Percentiles rank a stretch among this genome's conserved stretches.
These are phyloP conservation scores for Thermophis baileyi DNA, from an alignment of 2,113 vertebrate genomes.

Conservation along the genomic window DNA sequence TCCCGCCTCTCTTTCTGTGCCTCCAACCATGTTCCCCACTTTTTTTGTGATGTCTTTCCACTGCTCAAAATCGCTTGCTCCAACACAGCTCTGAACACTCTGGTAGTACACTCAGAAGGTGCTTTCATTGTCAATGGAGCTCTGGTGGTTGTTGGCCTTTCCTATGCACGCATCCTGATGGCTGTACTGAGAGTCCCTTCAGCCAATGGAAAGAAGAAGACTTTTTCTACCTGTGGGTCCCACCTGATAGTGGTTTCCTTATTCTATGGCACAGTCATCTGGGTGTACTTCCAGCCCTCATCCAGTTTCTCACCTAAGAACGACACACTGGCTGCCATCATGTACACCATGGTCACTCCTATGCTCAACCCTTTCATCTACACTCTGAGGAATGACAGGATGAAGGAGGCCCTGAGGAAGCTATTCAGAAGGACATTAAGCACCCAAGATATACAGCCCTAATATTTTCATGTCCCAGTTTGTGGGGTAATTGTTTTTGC, in stretches of 20 bases:
- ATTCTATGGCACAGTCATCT: constrained; percentile 47
- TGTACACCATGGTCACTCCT: constrained; percentile 48
- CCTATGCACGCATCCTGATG: constrained; percentile 40
- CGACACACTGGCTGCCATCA: constrained; percentile 44
- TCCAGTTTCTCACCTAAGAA: constrained; percentile 55
- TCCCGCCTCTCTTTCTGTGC: constrained; percentile 51
- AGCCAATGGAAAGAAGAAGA: constrained; percentile 2
- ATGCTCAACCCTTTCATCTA: constrained; percentile 21
- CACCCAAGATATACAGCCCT: not conserved
- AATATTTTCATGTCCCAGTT: not conserved
- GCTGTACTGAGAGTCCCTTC: constrained; percentile 48
- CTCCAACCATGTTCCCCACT: constrained; percentile 42
- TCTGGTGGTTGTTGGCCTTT: constrained; percentile 47
- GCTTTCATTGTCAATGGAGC: constrained; percentile 36
- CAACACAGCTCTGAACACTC: constrained; percentile 35
- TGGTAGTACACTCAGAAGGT: constrained; percentile 35
- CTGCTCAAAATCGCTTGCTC: constrained; percentile 58
- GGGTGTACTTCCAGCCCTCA: constrained; percentile 57
- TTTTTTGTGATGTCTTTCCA: constrained; percentile 54
- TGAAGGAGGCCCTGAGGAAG: not conserved
- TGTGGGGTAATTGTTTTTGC: not conserved
- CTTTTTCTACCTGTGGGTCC: not conserved
- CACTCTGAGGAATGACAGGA: constrained; percentile 3
- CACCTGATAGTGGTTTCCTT: not conserved
- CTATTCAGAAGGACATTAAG: not conserved